Evolutionary conservation across 2,113 vertebrate genomes (phyloP).

Genomic region (Dicentrarchus labrax): DNA sequence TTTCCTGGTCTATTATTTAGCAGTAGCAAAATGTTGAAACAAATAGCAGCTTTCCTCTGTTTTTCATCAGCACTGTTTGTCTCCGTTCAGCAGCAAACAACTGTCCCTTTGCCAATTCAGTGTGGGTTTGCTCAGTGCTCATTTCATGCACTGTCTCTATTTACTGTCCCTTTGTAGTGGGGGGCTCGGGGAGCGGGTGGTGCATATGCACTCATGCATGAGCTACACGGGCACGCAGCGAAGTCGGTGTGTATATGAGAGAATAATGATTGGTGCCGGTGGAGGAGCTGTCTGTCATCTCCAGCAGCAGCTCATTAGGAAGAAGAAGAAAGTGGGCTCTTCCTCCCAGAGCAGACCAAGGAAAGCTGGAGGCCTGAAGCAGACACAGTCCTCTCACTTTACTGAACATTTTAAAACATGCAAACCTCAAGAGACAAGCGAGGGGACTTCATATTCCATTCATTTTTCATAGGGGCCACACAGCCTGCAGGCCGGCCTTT

Average conservation of each 20-base stretch:
- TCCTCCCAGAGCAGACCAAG: constrained; percentile 29
- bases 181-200: not conserved
- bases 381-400: not conserved
- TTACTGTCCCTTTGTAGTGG: constrained; percentile 39
- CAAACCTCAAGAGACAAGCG: constrained; percentile 27
- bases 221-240: not conserved
- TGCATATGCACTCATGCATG: constrained; percentile 27
- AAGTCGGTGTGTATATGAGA: constrained; percentile 21
- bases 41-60: constrained; percentile 28
- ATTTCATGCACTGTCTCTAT: constrained; percentile 41
- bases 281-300: constrained; percentile 49
- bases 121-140: constrained; percentile 42
- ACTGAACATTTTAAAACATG: constrained; percentile 27
- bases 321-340: constrained; percentile 33
- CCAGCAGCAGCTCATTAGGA: constrained; percentile 57
- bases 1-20: constrained; percentile 11
- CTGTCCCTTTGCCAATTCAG: constrained; percentile 27
- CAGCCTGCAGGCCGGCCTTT: constrained; percentile 8
- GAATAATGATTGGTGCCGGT: constrained; percentile 47
- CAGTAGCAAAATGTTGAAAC: constrained; percentile 18
- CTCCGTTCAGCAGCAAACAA: constrained; percentile 20
- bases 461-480: constrained; percentile 9
- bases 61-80: constrained; percentile 38
- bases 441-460: constrained; percentile 27
- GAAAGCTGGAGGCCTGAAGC: constrained; percentile 18